Evolutionary conservation across 2,113 vertebrate genomes (phyloP).

Genomic region (Scalopus aquaticus): DNA sequence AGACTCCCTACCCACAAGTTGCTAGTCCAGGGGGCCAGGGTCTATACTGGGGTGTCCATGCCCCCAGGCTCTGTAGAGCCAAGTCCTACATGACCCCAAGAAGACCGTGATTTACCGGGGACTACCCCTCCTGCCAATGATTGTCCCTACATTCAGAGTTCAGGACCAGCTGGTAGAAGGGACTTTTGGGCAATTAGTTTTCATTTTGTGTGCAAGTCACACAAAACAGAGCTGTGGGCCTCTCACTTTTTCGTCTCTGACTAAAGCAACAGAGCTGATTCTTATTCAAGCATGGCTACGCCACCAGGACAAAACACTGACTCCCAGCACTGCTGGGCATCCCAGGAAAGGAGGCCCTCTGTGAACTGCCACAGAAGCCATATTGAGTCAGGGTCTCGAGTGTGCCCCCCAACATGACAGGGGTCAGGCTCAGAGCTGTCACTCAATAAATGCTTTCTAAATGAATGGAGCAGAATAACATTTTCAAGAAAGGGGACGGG

Average conservation of each 20-base stretch:
- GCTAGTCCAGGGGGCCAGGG: background rate
- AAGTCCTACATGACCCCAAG: background rate
- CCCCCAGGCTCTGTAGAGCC: background rate
- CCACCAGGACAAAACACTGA: background rate
- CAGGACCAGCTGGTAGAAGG: background rate
- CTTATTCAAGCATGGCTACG: background rate
- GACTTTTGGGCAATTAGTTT: background rate
- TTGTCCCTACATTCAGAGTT: background rate
- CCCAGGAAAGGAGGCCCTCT: background rate
- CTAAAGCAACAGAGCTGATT: background rate
- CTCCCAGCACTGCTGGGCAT: background rate
- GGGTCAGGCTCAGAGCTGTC: background rate
- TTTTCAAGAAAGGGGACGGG: background rate
- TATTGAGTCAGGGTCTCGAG: background rate
- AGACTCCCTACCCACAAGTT: background rate
- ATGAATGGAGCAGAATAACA: background rate
- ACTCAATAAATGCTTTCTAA: background rate
- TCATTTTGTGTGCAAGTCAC: background rate
- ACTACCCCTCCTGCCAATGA: background rate
- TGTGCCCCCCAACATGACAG: background rate
- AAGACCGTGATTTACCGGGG: background rate
- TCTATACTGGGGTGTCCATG: background rate
- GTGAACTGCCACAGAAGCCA: background rate
- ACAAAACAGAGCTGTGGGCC: background rate
- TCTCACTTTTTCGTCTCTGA: background rate